These are phyloP conservation scores for Petrocephalus zakoni DNA, from an alignment of 2,113 vertebrate species.

Conservation along the genomic window DNA sequence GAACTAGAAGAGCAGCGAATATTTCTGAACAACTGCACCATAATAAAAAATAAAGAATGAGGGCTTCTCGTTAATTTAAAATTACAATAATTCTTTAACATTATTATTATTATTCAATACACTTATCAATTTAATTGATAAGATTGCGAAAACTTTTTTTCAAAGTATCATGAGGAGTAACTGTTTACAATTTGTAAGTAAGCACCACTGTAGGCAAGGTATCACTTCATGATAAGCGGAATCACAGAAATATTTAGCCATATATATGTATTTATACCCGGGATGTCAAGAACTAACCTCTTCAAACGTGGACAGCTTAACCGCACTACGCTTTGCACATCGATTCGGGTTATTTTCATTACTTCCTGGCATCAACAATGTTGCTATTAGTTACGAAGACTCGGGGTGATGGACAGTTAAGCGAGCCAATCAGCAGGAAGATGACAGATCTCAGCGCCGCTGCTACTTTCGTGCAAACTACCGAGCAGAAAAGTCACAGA, in stretches of 20 bases:
- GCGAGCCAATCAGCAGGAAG: constrained; percentile 35
- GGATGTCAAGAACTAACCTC: background rate
- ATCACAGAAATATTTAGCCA: background rate
- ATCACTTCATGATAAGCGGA: background rate
- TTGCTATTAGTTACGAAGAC: constrained; percentile 47
- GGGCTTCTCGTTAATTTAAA: background rate
- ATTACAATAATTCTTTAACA: background rate
- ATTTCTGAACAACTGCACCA: background rate
- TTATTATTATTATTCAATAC: background rate
- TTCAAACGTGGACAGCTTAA: background rate
- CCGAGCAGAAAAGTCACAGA: background rate
- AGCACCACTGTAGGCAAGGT: background rate
- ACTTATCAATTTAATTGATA: background rate
- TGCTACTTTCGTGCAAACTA: background rate
- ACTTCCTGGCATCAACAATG: constrained; percentile 36
- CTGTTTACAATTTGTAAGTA: background rate
- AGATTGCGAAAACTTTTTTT: background rate
- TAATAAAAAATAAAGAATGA: background rate
- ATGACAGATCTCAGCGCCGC: background rate
- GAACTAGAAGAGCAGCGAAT: background rate
- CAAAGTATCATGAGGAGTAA: background rate
- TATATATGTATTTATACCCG: background rate
- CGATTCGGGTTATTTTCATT: background rate
- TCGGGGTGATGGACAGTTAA: constrained; percentile 13
- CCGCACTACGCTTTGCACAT: background rate